These are phyloP conservation scores for Ctenomys sociabilis DNA, from an alignment of 2,113 vertebrate species.

Conservation along the genomic window DNA sequence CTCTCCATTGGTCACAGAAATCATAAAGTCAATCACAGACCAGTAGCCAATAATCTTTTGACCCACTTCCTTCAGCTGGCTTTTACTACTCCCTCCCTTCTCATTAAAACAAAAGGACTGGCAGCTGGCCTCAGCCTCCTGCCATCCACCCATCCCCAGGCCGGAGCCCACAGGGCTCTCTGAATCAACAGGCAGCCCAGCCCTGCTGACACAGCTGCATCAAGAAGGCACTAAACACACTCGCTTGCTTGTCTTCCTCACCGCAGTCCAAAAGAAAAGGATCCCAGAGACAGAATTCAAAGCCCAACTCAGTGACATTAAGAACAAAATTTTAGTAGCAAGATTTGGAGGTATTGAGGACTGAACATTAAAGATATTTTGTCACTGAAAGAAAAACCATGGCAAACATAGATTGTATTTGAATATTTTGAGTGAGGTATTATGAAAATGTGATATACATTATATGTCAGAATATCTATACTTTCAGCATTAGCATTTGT, in stretches of 20 bases:
- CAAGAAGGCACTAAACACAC: neutral
- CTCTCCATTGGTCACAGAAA: neutral
- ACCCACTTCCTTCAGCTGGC: neutral
- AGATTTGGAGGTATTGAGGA: conserved; percentile 10
- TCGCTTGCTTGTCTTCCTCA: neutral
- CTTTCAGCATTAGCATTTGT: conserved; percentile 39
- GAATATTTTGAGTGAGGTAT: conserved; percentile 48
- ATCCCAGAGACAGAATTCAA: neutral
- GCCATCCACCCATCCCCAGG: neutral
- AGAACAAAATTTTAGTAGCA: neutral
- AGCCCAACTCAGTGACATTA: neutral
- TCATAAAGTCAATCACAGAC: neutral
- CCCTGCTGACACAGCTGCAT: neutral
- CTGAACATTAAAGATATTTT: conserved; percentile 20
- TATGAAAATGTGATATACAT: conserved; percentile 52
- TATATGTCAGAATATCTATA: neutral
- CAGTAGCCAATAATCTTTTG: neutral
- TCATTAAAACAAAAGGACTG: neutral
- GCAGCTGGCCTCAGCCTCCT: neutral
- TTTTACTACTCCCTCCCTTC: neutral
- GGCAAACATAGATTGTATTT: neutral
- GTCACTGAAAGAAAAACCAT: conserved; percentile 3
- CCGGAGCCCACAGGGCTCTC: rapidly evolving
- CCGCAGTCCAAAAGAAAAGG: neutral
- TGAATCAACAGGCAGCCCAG: neutral